phyloP scores from a whole-genome alignment of 1,140 invertebrate species.

The Drosophila miranda region DNA sequence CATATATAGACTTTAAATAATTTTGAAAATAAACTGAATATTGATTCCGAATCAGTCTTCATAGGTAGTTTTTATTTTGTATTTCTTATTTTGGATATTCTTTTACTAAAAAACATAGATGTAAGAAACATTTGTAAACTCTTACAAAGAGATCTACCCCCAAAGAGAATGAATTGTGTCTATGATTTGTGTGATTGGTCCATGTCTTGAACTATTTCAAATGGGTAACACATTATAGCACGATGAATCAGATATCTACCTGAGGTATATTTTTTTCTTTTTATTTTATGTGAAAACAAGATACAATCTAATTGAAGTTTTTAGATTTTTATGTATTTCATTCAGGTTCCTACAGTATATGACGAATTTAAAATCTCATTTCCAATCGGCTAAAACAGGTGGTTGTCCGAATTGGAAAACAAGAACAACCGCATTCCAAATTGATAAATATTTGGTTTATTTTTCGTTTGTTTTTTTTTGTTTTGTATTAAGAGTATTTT shows the following conservation, averaged over 20 bases:
- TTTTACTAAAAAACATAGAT: slow-evolving; percentile 1
- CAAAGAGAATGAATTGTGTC: not conserved
- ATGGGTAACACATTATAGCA: too few species aligned
- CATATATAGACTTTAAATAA: slow-evolving; percentile 17
- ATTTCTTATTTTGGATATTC: slow-evolving; percentile 4
- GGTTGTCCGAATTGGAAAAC: slow-evolving; percentile 12
- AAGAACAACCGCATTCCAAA: slow-evolving; percentile 14
- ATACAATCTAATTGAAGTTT: too few species aligned
- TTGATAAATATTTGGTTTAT: not conserved
- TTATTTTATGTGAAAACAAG: too few species aligned
- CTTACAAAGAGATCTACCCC: slow-evolving; percentile 1
- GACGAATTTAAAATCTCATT: not conserved
- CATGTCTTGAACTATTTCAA: too few species aligned
- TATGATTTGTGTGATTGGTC: too few species aligned
- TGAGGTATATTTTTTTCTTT: too few species aligned
- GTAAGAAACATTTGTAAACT: slow-evolving; percentile 16
- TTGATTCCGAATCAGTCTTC: too few species aligned
- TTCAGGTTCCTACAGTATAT: too few species aligned
- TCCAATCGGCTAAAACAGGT: not conserved
- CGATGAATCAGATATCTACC: too few species aligned
- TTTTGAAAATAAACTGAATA: not conserved
- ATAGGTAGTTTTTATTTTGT: not conserved
- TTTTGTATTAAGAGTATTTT: slow-evolving; percentile 5
- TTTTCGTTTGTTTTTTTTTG: too few species aligned
- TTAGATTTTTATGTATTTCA: too few species aligned